Percentiles rank a stretch among this genome's conserved stretches.
Conservation (phyloP, 2,113 vertebrate genomes). For the Lanius collurio region DNA sequence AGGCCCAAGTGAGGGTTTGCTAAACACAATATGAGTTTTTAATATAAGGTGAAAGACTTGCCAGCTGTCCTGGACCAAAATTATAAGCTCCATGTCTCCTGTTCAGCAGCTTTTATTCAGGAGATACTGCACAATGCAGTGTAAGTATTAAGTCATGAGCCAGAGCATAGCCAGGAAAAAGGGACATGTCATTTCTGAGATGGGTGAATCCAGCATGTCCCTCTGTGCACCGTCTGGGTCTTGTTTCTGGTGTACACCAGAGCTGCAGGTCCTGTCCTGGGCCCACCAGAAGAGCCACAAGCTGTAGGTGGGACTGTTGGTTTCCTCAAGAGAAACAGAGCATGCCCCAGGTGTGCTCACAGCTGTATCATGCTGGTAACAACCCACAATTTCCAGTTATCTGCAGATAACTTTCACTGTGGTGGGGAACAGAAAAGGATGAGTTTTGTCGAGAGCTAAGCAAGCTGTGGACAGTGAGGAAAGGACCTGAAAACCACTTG, state of each 20-base stretch:
- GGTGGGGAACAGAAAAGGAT: not conserved
- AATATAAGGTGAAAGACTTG: not conserved
- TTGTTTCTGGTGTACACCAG: not conserved
- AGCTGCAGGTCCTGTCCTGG: not conserved
- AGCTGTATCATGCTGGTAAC: not conserved
- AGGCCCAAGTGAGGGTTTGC: not conserved
- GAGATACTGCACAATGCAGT: not conserved
- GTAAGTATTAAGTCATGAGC: not conserved
- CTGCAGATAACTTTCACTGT: not conserved
- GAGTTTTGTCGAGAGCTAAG: not conserved
- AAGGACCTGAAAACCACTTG: not conserved
- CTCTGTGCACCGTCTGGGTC: not conserved
- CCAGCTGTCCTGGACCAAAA: not conserved
- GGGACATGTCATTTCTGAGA: not conserved
- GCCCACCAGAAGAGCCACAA: not conserved
- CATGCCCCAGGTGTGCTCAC: not conserved
- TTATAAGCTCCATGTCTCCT: not conserved
- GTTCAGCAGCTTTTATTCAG: not conserved
- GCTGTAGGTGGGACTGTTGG: not conserved
- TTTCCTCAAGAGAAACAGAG: not conserved
- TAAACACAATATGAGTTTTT: not conserved
- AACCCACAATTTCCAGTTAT: not conserved
- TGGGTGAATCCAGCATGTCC: fast-evolving
- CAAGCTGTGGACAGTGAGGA: not conserved
- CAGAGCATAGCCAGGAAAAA: not conserved